A percentile compares a stretch with the other conserved stretches of the same genome.
phyloP scores from a whole-genome alignment of 2,797 vertebrate species.

The Chaenodraco wilsoni region DNA sequence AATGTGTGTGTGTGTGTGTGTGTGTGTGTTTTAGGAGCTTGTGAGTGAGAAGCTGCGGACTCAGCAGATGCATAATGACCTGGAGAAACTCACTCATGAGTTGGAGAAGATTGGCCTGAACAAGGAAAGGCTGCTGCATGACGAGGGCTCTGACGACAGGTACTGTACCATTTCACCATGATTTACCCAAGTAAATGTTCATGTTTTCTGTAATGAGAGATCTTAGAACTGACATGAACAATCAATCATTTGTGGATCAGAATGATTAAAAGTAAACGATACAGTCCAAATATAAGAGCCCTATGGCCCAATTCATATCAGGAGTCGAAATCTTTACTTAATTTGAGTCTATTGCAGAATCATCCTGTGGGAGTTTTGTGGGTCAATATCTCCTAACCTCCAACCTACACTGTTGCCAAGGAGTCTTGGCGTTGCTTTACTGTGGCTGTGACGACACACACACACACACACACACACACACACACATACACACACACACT shows the following conservation, averaged over 20 bases:
- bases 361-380: neutral
- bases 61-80: conserved; percentile 97
- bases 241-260: conserved; percentile 4
- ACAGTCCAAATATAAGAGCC: neutral
- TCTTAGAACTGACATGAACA: no score
- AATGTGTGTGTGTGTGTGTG: neutral
- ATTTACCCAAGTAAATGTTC: neutral
- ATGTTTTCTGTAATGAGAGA: neutral
- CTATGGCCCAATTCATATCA: conserved; percentile 17
- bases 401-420: neutral
- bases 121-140: conserved; percentile 94
- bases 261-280: conserved; percentile 18
- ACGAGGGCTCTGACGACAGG: conserved; percentile 95
- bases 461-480: no score
- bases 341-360: neutral
- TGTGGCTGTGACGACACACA: no score
- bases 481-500: neutral
- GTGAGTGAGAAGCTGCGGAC: conserved; percentile 95
- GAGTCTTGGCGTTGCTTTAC: neutral
- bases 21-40: conserved; percentile 86
- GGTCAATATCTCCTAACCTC: neutral
- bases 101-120: conserved; percentile 97
- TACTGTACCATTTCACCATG: conserved; percentile 79
- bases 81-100: conserved; percentile 96
- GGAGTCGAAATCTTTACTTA: conserved; percentile 10